Evolutionary conservation across 2,797 vertebrate genomes (phyloP), one percentile per base, ranked within the genome.

Genomic region (Bryconaethiops microstoma): DNA sequence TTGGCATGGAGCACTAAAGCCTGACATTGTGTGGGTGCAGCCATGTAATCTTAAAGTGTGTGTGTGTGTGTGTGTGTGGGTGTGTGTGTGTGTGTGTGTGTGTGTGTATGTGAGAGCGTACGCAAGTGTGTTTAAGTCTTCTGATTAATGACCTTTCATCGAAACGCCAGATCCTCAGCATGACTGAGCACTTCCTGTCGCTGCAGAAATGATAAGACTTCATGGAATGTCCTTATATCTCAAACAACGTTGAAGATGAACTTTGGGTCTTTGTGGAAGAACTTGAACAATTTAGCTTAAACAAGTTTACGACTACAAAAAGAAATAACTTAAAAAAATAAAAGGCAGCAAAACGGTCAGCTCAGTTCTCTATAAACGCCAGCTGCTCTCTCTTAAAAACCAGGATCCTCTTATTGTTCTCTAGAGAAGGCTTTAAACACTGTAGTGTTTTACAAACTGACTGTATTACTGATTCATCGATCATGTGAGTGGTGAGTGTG

Each of bases 141-240:
- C 17, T 52, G 50, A 29, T 54, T 12, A 39, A 64, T 8, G 16
- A 62, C 10, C 70, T 76, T 57, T 80, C 29, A 74, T 16, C 19
- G 10, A 7, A 82, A 5, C n/a, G 62, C 63, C 48, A 67, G 68
- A 45, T 45, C 50, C 64, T 81, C 73, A 21, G 21, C 19, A 65
- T 17, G 40, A 68, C 40, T 1, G 55, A 48, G 54, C 45, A 40
- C 48, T 54, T 68, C 29, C 63, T 54, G 48, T 23, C 23, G 64
- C 48, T 52, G 7, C n/a, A 42, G 12, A 60, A 1, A 52, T 14
- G 42, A 77, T 48, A 45, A 65, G 63, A 5, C 7, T n/a, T 65
- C 63, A 65, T 65, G 63, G 63, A 65, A 65, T 65, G 63, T 16
- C 16, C 63, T 65, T 40, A 65, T 9, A 16, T 42, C 59, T 25